Percentiles rank a stretch among this genome's conserved stretches.
Evolutionary conservation across 2,113 vertebrate species (phyloP).

Genomic region (Pipa parva): DNA sequence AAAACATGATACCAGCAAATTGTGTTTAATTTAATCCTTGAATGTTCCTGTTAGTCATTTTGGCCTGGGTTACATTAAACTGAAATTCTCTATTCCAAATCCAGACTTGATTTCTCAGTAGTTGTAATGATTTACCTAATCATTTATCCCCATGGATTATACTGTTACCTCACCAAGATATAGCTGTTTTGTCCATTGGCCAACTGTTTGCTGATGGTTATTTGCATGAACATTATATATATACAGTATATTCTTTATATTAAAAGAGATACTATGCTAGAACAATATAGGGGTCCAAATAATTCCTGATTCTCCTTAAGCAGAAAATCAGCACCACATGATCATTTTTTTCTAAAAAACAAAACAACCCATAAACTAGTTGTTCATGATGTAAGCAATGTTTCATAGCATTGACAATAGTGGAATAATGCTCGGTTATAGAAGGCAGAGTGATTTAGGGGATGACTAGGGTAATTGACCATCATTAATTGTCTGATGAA

Average conservation of each 20-base stretch:
- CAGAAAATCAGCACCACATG: too few species aligned
- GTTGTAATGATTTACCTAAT: conserved; percentile 15
- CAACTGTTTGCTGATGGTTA: conserved; percentile 12
- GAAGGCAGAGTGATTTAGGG: too few species aligned
- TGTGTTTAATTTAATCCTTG: conserved; percentile 31
- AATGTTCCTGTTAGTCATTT: conserved; percentile 30
- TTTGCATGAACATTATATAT: conserved; percentile 3
- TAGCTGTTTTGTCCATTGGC: conserved; percentile 11
- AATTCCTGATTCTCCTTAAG: too few species aligned
- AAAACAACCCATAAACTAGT: too few species aligned
- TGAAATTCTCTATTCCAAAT: conserved; percentile 23
- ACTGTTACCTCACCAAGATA: conserved; percentile 15
- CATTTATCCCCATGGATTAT: conserved; percentile 15
- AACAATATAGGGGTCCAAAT: too few species aligned
- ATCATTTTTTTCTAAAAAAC: too few species aligned
- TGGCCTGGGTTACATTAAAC: neutral
- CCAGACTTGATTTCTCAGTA: neutral
- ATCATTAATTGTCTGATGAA: too few species aligned
- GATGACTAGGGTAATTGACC: too few species aligned
- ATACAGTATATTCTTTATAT: conserved; percentile 9
- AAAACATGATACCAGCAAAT: conserved; percentile 33
- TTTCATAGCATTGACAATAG: too few species aligned
- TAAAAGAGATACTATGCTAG: neutral
- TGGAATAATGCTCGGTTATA: too few species aligned
- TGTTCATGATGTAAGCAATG: too few species aligned